Evolutionary conservation across 2,888 invertebrate species (phyloP).

Genomic region (Callimorpha dominula): DNA sequence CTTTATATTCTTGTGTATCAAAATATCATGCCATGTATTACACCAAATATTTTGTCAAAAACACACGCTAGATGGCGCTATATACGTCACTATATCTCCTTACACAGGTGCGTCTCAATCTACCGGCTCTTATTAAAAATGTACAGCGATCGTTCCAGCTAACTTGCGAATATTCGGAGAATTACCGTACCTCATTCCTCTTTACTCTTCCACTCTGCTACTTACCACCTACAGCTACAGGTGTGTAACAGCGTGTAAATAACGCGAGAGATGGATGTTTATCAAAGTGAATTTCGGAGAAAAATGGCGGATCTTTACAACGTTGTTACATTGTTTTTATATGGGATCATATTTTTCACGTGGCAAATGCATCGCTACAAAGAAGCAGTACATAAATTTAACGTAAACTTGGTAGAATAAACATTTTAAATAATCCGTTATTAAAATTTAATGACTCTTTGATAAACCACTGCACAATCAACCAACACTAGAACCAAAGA

Average conservation of each 20-base stretch:
- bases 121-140: slow-evolving; percentile 67
- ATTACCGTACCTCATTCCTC: slow-evolving; percentile 9
- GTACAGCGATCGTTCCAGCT: slow-evolving; percentile 42
- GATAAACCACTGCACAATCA: not conserved
- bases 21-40: not conserved
- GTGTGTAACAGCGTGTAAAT: slow-evolving; percentile 28
- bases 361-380: slow-evolving; percentile 12
- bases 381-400: slow-evolving; percentile 9
- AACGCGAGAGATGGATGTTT: slow-evolving; percentile 32
- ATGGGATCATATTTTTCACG: slow-evolving; percentile 11
- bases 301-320: slow-evolving; percentile 30
- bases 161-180: slow-evolving; percentile 18
- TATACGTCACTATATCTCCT: not conserved
- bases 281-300: slow-evolving; percentile 47
- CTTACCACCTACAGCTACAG: slow-evolving; percentile 14
- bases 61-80: slow-evolving; percentile 4
- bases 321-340: not conserved
- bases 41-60: not conserved
- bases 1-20: not conserved
- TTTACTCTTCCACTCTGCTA: slow-evolving; percentile 4
- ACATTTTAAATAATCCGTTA: not conserved
- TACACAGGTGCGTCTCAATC: slow-evolving; percentile 65
- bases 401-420: not conserved
- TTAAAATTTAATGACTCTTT: not conserved
- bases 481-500: not conserved